Conservation (phyloP, 2,888 invertebrate genomes). For the Xanthorhoe spadicearia region DNA sequence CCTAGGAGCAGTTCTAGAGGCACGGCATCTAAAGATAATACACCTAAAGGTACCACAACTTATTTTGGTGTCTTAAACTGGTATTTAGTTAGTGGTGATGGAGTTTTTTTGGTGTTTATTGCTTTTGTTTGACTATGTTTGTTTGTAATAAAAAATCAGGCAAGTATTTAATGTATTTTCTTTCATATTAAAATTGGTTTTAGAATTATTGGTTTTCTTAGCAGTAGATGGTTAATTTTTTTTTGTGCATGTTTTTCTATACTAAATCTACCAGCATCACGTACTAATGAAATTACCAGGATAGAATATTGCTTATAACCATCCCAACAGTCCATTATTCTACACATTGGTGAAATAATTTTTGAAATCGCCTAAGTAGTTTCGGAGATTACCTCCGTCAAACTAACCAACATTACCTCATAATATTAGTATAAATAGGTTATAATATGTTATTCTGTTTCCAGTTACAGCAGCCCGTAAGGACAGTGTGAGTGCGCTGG, state of each 20-base stretch:
- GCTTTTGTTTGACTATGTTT: not conserved
- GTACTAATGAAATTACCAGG: too few species aligned
- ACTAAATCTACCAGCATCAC: too few species aligned
- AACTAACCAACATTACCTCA: too few species aligned
- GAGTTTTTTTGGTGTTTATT: slow-evolving; percentile 3
- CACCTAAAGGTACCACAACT: slow-evolving; percentile 71
- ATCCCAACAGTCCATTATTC: too few species aligned
- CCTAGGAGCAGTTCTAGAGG: slow-evolving; percentile 78
- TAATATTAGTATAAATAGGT: not conserved
- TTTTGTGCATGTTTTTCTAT: too few species aligned
- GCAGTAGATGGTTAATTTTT: too few species aligned
- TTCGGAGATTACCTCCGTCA: too few species aligned
- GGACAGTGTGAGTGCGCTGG: slow-evolving; percentile 70
- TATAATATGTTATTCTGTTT: not conserved
- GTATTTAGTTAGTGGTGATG: slow-evolving; percentile 5
- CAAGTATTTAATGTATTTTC: not conserved
- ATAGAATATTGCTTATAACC: too few species aligned
- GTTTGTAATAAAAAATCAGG: not conserved
- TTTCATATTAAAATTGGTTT: too few species aligned
- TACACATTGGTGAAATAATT: too few species aligned
- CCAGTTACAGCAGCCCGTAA: slow-evolving; percentile 61
- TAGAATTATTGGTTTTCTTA: too few species aligned
- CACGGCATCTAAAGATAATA: slow-evolving; percentile 75
- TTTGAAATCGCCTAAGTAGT: too few species aligned
- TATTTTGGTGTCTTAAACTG: slow-evolving; percentile 3